Evolutionary conservation across 1,140 invertebrate genomes (phyloP), one percentile per base, ranked within the genome.

Genomic region (Pseudoatta argentina): DNA sequence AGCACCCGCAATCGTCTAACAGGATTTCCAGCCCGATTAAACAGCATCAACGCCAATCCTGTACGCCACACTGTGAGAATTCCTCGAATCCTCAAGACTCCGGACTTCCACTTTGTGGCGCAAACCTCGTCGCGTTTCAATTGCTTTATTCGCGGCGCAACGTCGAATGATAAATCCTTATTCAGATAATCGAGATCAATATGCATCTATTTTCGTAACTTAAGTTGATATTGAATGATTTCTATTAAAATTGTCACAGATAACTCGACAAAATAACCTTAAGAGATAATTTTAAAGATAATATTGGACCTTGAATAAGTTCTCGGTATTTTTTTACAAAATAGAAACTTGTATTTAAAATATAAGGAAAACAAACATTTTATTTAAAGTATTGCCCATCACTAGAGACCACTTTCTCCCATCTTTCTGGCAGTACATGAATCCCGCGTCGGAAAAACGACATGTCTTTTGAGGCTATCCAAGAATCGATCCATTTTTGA

Each of bases 21-120:
- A 73, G 64, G 87, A 67, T 66, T 89, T 82, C 51, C 78, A 72
- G 66, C 27, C 64, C 64, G 85, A 86, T 85, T 85, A 85, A 85
- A 79, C 83, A 78, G 63, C 61, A 24, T 16, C 82, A 27, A 27
- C 57, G 21, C 55, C 44, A 51, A 59, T 24, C 12, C 78, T 67
- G 34, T n/a, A 7, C 34, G 66, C 57, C 51, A 18, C 69, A 0
- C 39, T n/a, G 18, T n/a, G 75, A 27, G 48, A 85, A 85, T 79
- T 79, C 27, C 83, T 79, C 73, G 57, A n/a, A 24, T 61, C 67
- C 69, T 61, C 69, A 44, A 73, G 55, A 18, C 63, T 16, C 30
- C 30, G n/a, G 63, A 55, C 55, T 63, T 83, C 39, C 69, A 63
- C 79, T 73, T 83, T 83, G 79, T 48, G 69, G 55, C 27, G 39